Percentiles rank a stretch among this genome's conserved stretches.
phyloP scores from a whole-genome alignment of 2,797 vertebrate species.

The Clarias pachynema region DNA sequence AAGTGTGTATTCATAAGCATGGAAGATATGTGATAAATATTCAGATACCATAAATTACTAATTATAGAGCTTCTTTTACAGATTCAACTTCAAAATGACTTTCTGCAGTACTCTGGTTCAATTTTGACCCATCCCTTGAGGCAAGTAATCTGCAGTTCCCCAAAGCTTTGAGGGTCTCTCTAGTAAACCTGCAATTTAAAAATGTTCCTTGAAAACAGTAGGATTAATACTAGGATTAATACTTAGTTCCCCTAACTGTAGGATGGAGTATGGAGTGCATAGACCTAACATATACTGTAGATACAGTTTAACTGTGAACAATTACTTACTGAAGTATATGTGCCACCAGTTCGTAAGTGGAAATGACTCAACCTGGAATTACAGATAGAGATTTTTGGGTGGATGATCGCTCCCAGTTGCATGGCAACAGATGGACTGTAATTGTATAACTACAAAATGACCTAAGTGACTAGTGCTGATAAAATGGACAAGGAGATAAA shows the following conservation, averaged over 20 bases:
- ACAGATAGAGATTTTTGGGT: neutral
- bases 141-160: neutral
- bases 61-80: neutral
- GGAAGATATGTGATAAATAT: neutral
- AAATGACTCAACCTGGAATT: neutral
- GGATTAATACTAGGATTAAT: neutral
- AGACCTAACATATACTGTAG: neutral
- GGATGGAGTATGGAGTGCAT: neutral
- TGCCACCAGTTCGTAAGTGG: neutral
- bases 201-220: neutral
- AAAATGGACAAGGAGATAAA: neutral
- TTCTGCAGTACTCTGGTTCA: neutral
- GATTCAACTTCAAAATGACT: neutral
- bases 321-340: neutral
- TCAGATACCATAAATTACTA: neutral
- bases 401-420: conserved; percentile 4
- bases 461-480: neutral
- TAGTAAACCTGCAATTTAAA: neutral
- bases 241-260: neutral
- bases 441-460: conserved; percentile 5
- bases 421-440: conserved; percentile 9
- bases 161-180: neutral
- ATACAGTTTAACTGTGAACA: neutral
- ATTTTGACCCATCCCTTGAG: neutral
- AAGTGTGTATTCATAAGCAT: neutral